Evolutionary conservation across 2,113 vertebrate genomes (phyloP).

Genomic region (Henicopernis longicauda): DNA sequence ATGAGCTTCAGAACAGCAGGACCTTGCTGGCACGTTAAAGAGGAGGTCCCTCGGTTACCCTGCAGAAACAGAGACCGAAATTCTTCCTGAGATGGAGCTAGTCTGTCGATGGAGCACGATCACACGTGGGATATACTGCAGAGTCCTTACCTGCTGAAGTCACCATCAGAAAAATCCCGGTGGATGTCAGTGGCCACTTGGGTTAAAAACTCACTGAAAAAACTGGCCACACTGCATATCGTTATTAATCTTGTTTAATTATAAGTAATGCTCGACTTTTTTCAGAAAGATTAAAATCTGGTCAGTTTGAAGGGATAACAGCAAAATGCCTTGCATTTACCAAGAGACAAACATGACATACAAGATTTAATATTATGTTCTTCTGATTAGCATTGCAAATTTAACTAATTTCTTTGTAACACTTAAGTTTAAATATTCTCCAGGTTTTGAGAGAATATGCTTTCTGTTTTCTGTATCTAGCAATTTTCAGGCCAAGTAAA

Average conservation of each 20-base stretch:
- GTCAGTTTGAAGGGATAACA: not conserved
- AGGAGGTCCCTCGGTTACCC: not conserved
- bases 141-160: not conserved
- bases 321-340: not conserved
- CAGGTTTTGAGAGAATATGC: not conserved
- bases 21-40: not conserved
- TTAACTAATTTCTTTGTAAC: not conserved
- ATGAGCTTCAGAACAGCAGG: not conserved
- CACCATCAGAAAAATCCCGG: not conserved
- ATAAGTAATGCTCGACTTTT: not conserved
- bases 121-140: not conserved
- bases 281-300: not conserved
- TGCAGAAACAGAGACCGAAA: not conserved
- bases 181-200: not conserved
- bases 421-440: not conserved
- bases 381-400: not conserved
- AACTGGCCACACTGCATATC: not conserved
- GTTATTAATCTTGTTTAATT: not conserved
- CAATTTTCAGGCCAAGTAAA: not conserved
- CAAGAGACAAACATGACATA: not conserved
- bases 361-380: not conserved
- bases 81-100: not conserved
- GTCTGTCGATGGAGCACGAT: fast-evolving
- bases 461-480: not conserved
- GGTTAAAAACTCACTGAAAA: not conserved